Evolutionary conservation across 2,888 invertebrate species (phyloP), one percentile per base, ranked within the genome.

Genomic region (Leucophora obtusa): DNA sequence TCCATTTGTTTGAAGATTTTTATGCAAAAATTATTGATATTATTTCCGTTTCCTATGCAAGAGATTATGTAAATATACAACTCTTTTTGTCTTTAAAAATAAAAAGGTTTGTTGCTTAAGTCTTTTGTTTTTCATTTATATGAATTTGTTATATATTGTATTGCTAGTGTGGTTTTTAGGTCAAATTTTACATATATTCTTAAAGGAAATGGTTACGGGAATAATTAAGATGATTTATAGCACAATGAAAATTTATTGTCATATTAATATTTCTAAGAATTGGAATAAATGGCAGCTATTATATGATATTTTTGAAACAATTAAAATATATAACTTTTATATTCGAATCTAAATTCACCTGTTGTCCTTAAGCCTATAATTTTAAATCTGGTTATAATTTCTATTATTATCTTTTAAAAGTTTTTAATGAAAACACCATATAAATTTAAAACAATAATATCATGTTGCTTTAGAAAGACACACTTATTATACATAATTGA

Each of bases 371-470:
- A 50, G 10, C 7, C 53, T 9, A 35, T 59, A 50, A 38, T 60
- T 63, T 65, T 4, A 65, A 56, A 21, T 53, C 28, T 24, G 35
- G 11, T 71, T 75, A 63, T 66, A 68, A 62, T 24, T 62, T 62
- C 54, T 7, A 14, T 38, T 69, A 63, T 65, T 6, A n/a, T 59
- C 54, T 24, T 38, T 10, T 69, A 62, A 75, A 50, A 47, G 43
- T 33, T 58, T 56, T 56, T 59, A 11, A 15, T 35, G 10, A 28
- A 35, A 4, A 50, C 62, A 59, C 65, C 73, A 65, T 74, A 18
- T 47, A n/a, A 81, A 81, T 78, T 70, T 18, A n/a, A 33, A 62
- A 81, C 73, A 81, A 81, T 70, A 59, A 66, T 53, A 28, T 73
- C 78, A 24, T 62, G 70, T 62, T 54, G 78, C 11, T 62, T 66